phyloP scores from a whole-genome alignment of 2,888 invertebrate species.

The Latrodectus hesperus region DNA sequence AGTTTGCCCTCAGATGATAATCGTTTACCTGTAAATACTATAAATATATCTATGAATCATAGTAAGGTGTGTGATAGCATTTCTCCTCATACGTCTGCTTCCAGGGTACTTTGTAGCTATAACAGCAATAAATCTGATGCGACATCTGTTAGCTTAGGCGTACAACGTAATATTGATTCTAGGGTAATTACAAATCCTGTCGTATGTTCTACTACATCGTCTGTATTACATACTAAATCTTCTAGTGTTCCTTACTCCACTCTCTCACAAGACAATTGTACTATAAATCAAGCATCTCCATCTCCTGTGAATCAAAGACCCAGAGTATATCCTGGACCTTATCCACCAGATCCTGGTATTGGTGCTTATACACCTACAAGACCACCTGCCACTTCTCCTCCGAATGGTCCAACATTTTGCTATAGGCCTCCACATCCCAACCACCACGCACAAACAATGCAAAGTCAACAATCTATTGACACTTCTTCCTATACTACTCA shows the following conservation, averaged over 20 bases:
- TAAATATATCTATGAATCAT: constrained; percentile 39
- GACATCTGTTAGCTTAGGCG: not conserved
- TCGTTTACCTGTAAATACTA: constrained; percentile 29
- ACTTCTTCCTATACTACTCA: constrained; percentile 32
- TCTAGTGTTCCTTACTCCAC: constrained; percentile 37
- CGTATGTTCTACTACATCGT: constrained; percentile 25
- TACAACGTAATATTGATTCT: constrained; percentile 15
- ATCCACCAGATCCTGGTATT: constrained; percentile 59
- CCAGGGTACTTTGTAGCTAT: constrained; percentile 41
- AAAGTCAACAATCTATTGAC: constrained; percentile 26
- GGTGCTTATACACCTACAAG: constrained; percentile 60
- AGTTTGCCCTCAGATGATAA: constrained; percentile 27
- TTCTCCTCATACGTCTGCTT: constrained; percentile 29
- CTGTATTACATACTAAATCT: constrained; percentile 17
- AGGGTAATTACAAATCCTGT: constrained; percentile 15
- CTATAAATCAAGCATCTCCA: constrained; percentile 22
- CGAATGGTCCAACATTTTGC: constrained; percentile 54
- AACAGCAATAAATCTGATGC: constrained; percentile 1
- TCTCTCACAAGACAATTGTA: constrained; percentile 36
- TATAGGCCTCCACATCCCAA: constrained; percentile 59
- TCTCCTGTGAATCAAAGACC: constrained; percentile 47
- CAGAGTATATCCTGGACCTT: constrained; percentile 47
- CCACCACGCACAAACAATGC: constrained; percentile 25
- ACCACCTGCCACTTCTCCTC: constrained; percentile 48
- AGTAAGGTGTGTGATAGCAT: constrained; percentile 47